phyloP scores from a whole-genome alignment of 2,113 vertebrate genomes.

The Caracal caracal region DNA sequence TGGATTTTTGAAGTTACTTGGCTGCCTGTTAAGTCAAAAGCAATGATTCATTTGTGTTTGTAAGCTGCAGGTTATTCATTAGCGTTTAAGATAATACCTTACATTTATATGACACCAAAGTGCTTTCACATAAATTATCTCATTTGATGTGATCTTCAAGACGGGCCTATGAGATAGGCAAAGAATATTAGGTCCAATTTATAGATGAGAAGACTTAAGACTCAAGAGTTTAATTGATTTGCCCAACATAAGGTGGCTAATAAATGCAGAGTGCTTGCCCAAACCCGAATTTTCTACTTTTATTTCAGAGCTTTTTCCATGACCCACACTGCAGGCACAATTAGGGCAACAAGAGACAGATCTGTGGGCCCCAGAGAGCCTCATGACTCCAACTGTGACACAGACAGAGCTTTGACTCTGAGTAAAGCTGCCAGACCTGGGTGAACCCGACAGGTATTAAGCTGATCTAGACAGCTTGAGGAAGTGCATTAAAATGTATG shows the following conservation, averaged over 20 bases:
- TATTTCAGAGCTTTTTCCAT: background rate
- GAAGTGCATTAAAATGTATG: background rate
- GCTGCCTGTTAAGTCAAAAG: conserved; percentile 48
- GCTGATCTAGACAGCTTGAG: background rate
- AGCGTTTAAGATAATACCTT: conserved; percentile 57
- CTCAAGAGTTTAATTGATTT: conserved; percentile 67
- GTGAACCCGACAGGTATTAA: background rate
- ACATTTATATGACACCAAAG: conserved; percentile 61
- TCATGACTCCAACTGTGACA: background rate
- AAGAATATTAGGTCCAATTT: conserved; percentile 66
- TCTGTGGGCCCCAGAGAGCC: background rate
- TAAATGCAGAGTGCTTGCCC: conserved; percentile 48
- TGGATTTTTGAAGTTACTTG: conserved; percentile 55
- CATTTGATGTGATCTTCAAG: conserved; percentile 77
- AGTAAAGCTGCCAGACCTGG: background rate
- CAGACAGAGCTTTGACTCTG: background rate
- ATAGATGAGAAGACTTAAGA: conserved; percentile 66
- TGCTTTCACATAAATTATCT: conserved; percentile 75
- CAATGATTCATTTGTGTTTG: conserved; percentile 61
- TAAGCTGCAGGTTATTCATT: conserved; percentile 63
- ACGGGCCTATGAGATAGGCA: conserved; percentile 52
- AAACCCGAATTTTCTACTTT: background rate
- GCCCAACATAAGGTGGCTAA: conserved; percentile 25
- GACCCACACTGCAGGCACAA: background rate
- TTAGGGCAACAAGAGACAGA: background rate